Evolutionary conservation across 2,113 vertebrate genomes (phyloP).

Genomic region (Laticauda colubrina): DNA sequence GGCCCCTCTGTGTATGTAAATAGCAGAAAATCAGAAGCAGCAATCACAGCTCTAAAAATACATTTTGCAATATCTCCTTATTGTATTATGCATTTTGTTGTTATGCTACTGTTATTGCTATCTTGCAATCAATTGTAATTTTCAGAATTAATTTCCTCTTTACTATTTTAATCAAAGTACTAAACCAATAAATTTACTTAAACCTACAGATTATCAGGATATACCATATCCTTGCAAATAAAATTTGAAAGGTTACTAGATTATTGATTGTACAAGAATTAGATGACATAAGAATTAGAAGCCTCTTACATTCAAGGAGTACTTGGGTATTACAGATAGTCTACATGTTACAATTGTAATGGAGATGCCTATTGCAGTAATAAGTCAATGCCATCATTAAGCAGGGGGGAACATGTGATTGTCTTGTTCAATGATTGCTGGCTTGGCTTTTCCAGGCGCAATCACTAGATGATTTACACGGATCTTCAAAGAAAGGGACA

Average conservation of each 20-base stretch:
- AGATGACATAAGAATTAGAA: not conserved
- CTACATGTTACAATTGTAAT: no score
- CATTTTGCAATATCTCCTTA: not conserved
- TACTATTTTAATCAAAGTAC: not conserved
- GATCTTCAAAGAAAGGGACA: no score
- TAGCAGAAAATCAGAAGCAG: not conserved
- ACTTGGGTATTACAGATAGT: no score
- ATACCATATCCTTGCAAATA: not conserved
- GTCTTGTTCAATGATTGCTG: no score
- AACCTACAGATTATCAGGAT: not conserved
- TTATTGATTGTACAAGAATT: not conserved
- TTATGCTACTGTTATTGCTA: not conserved
- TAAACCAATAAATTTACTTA: not conserved
- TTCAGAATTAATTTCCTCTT: not conserved
- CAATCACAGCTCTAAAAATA: not conserved
- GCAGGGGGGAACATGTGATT: no score
- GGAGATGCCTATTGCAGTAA: no score
- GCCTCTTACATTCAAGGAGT: not conserved
- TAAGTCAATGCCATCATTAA: no score
- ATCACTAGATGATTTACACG: no score
- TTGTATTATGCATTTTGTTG: not conserved
- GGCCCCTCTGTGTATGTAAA: conserved; percentile 78
- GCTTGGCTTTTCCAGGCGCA: no score
- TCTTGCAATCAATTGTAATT: not conserved
- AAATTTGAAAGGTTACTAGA: not conserved